Conservation (phyloP, 2,113 vertebrate species). For the Hymenochirus boettgeri region DNA sequence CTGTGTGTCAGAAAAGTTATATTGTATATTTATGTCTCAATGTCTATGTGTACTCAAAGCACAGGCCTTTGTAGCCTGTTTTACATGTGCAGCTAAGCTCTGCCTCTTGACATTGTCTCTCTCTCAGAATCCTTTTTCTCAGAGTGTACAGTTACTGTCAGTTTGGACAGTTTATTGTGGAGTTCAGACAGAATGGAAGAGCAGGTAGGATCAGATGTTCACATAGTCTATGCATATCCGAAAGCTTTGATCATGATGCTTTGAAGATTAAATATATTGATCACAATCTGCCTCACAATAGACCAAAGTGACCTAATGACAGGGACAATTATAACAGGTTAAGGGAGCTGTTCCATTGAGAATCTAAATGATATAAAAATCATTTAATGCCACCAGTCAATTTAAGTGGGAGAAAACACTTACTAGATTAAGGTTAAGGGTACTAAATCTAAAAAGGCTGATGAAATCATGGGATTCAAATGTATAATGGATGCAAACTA, state of each 20-base stretch:
- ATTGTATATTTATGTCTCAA: no score
- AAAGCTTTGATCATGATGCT: slow-evolving; percentile 33
- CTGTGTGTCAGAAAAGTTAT: no score
- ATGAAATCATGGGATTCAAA: no score
- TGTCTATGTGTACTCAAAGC: no score
- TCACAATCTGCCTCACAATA: slow-evolving; percentile 18
- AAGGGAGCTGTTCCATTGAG: slow-evolving; percentile 1
- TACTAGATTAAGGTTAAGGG: no score
- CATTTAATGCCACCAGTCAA: no score
- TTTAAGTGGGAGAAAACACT: no score
- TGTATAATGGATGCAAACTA: no score
- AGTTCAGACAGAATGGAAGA: slow-evolving; percentile 40
- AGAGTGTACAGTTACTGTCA: slow-evolving; percentile 14
- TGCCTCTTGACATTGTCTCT: slow-evolving; percentile 36
- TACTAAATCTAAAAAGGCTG: no score
- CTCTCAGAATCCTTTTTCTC: slow-evolving; percentile 17
- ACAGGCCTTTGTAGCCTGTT: no score
- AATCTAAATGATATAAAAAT: no score
- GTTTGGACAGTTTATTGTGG: slow-evolving; percentile 24
- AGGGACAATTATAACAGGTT: slow-evolving; percentile 28
- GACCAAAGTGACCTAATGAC: slow-evolving; percentile 35
- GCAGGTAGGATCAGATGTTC: slow-evolving; percentile 25
- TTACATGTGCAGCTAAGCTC: slow-evolving; percentile 4
- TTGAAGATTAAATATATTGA: slow-evolving; percentile 39
- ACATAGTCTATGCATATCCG: slow-evolving; percentile 14